These are phyloP conservation scores for Lycorma delicatula DNA, from an alignment of 1,140 invertebrate species.

Conservation along the genomic window DNA sequence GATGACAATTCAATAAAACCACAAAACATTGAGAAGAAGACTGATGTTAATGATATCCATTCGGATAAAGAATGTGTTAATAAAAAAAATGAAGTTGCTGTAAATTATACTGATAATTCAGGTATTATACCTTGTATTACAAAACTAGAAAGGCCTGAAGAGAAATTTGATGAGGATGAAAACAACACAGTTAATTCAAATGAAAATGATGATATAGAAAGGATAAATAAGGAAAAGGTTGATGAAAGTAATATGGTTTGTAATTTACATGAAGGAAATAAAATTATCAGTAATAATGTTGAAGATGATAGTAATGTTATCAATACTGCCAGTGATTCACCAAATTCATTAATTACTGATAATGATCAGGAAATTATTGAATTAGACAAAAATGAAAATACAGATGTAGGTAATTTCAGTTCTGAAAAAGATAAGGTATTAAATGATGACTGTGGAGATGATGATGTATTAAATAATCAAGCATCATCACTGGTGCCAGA, in stretches of 20 bases:
- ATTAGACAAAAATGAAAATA: no score
- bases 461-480: no score
- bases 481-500: constrained; percentile 34
- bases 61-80: neutral
- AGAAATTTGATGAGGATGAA: constrained; percentile 5
- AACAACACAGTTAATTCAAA: neutral
- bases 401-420: no score
- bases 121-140: neutral
- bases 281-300: neutral
- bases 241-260: neutral
- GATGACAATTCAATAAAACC: constrained; percentile 19
- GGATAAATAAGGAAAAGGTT: constrained; percentile 26
- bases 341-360: no score
- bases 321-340: no score
- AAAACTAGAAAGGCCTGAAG: neutral
- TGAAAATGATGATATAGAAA: constrained; percentile 6
- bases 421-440: no score
- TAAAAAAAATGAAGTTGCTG: neutral
- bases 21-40: constrained; percentile 12
- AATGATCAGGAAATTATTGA: no score
- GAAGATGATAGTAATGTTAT: no score
- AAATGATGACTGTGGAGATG: no score
- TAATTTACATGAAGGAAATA: neutral
- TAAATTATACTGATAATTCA: neutral
- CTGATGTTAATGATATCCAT: neutral